phyloP scores from a whole-genome alignment of 2,113 vertebrate genomes.

The Sebastes schlegelii region DNA sequence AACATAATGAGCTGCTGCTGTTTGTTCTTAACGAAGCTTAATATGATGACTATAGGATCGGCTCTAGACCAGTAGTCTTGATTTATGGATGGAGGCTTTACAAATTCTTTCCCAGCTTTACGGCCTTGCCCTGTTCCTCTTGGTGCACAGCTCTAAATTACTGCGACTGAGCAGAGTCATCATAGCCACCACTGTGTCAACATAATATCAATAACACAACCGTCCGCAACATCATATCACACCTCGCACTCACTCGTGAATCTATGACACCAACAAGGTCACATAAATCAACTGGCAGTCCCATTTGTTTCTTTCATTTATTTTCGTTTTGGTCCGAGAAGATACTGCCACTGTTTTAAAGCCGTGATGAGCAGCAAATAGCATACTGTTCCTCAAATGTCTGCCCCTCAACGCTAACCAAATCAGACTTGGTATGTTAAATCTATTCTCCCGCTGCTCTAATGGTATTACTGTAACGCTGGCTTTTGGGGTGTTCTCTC shows the following conservation, averaged over 20 bases:
- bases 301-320: conserved; percentile 10
- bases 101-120: conserved; percentile 1
- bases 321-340: conserved; percentile 21
- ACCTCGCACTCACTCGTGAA: conserved; percentile 5
- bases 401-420: background rate
- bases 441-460: background rate
- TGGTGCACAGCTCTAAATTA: conserved; percentile 29
- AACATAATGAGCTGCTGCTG: conserved; percentile 18
- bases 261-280: conserved; percentile 18
- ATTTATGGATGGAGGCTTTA: conserved; percentile 10
- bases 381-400: conserved; percentile 23
- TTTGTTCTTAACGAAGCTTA: conserved; percentile 18
- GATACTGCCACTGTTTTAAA: conserved; percentile 29
- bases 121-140: background rate
- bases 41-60: conserved; percentile 3
- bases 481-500: conserved; percentile 20
- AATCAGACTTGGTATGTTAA: conserved; percentile 20
- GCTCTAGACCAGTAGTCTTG: conserved; percentile 11
- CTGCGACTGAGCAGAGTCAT: conserved; percentile 11
- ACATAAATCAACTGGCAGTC: conserved; percentile 30
- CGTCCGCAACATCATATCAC: conserved; percentile 1
- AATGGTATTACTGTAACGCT: conserved; percentile 30
- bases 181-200: conserved; percentile 17
- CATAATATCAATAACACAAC: conserved; percentile 32
- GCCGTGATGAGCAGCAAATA: background rate